Percentiles rank a stretch among this genome's conserved stretches.
phyloP scores from a whole-genome alignment of 2,888 invertebrate genomes.

The Lampropteryx suffumata region DNA sequence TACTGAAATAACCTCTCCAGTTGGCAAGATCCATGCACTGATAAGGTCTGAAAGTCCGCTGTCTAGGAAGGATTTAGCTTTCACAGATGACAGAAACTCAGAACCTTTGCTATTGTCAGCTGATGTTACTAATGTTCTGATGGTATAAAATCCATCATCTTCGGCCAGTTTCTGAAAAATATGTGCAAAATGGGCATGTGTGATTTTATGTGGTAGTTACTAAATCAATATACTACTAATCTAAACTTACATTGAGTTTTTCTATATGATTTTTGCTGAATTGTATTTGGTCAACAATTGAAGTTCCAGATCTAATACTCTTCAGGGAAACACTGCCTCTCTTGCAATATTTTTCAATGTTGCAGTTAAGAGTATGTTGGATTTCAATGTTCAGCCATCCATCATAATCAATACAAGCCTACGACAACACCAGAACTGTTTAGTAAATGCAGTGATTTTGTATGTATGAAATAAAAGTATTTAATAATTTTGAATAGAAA shows the following conservation, averaged over 20 bases:
- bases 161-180: constrained; percentile 84
- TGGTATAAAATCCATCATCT: constrained; percentile 88
- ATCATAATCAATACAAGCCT: constrained; percentile 86
- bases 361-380: constrained; percentile 85
- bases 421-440: constrained; percentile 31
- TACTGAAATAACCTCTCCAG: constrained; percentile 90
- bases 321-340: constrained; percentile 88
- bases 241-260: constrained; percentile 76
- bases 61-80: constrained; percentile 90
- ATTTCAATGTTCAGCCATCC: constrained; percentile 88
- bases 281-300: constrained; percentile 84
- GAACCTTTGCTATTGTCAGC: constrained; percentile 84
- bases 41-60: constrained; percentile 90
- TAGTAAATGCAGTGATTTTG: no score
- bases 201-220: neutral
- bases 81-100: constrained; percentile 89
- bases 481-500: neutral
- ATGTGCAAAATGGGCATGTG: neutral
- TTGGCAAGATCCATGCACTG: constrained; percentile 90
- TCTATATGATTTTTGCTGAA: constrained; percentile 81
- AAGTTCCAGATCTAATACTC: constrained; percentile 86
- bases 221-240: no score
- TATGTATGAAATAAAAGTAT: no score
- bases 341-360: constrained; percentile 81
- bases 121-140: constrained; percentile 86